These are phyloP conservation scores for Lasioglossum villosulum DNA, from an alignment of 2,888 invertebrate genomes.

Conservation along the genomic window DNA sequence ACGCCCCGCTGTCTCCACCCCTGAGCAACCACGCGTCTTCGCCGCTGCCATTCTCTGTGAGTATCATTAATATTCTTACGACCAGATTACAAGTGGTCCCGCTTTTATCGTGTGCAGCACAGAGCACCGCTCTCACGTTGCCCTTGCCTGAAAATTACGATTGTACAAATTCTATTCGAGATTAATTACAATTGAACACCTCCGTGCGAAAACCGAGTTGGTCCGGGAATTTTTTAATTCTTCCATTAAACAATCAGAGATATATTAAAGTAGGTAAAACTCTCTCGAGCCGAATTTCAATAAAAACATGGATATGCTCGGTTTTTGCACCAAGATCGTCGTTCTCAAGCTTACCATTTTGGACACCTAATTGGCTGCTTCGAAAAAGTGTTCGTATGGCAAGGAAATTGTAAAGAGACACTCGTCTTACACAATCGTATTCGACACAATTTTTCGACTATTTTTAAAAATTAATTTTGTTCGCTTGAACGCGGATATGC, in stretches of 20 bases:
- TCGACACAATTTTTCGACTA: too few relatives aligned
- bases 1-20: slow-evolving; percentile 87
- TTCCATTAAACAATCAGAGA: too few relatives aligned
- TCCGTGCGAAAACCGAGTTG: too few relatives aligned
- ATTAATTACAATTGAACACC: background rate
- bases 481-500: too few relatives aligned
- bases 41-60: slow-evolving; percentile 89
- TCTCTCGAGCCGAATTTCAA: too few relatives aligned
- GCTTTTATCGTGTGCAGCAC: slow-evolving; percentile 35
- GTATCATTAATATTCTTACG: slow-evolving; percentile 71
- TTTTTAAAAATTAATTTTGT: too few relatives aligned
- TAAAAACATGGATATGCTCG: too few relatives aligned
- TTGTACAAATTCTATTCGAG: background rate
- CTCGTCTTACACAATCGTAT: too few relatives aligned
- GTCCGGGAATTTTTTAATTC: too few relatives aligned
- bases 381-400: background rate
- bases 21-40: slow-evolving; percentile 87
- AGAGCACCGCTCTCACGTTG: slow-evolving; percentile 43
- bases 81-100: background rate
- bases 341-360: background rate
- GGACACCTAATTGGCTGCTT: background rate
- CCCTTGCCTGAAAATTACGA: background rate
- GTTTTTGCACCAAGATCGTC: background rate
- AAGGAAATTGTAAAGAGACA: background rate
- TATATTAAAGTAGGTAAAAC: too few relatives aligned